phyloP scores from a whole-genome alignment of 2,113 vertebrate species.

The Sander vitreus region DNA sequence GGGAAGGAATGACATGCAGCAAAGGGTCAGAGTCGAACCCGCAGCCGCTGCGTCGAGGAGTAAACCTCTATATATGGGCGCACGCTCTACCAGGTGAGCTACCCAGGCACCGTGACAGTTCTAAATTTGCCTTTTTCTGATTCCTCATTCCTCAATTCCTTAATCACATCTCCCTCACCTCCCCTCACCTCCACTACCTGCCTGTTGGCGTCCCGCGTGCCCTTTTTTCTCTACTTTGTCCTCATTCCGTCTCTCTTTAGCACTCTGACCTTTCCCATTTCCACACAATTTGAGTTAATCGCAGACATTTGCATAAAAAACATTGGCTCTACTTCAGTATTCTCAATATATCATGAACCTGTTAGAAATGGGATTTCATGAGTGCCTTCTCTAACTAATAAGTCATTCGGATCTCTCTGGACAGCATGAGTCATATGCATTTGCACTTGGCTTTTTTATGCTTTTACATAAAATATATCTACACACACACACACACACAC shows the following conservation, averaged over 20 bases:
- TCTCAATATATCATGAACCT: not conserved
- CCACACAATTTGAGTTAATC: not conserved
- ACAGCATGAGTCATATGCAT: constrained; percentile 18
- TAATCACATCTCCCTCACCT: constrained; percentile 1
- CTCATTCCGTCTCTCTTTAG: constrained; percentile 41
- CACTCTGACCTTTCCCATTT: constrained; percentile 26
- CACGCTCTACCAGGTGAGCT: too few relatives aligned
- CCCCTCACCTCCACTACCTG: not conserved
- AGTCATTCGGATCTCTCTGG: not conserved
- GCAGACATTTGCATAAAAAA: constrained; percentile 1
- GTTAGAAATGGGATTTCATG: not conserved
- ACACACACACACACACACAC: not conserved
- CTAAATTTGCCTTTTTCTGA: not conserved
- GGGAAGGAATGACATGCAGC: too few relatives aligned
- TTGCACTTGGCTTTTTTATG: not conserved
- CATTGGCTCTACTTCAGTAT: constrained; percentile 9
- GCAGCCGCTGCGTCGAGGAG: too few relatives aligned
- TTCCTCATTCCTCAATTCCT: not conserved
- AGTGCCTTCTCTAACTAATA: constrained; percentile 12
- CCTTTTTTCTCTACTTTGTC: not conserved
- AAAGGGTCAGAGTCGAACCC: too few relatives aligned
- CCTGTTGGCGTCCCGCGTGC: not conserved
- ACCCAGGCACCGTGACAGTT: too few relatives aligned
- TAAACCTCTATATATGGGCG: too few relatives aligned
- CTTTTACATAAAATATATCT: not conserved